These are phyloP conservation scores for Rhagophthalmus giganteus DNA, from an alignment of 2,888 invertebrate genomes.

Conservation along the genomic window DNA sequence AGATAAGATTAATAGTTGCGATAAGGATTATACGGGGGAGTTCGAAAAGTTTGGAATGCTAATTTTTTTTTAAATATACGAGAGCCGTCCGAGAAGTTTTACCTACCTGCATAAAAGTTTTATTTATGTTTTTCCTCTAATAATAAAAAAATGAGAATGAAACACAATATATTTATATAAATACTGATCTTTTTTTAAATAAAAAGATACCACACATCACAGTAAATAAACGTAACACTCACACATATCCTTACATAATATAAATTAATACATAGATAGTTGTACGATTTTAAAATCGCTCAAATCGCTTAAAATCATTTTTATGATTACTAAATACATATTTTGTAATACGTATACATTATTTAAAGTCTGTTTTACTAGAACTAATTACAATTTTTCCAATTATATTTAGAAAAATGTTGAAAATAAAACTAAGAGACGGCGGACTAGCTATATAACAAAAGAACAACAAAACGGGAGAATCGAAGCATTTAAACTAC, in stretches of 20 bases:
- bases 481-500: conserved; percentile 3
- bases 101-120: no score
- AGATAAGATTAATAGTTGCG: no score
- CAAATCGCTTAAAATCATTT: conserved; percentile 45
- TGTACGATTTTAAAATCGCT: conserved; percentile 32
- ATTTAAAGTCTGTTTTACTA: conserved; percentile 29
- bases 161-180: conserved; percentile 36
- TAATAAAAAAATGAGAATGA: conserved; percentile 13
- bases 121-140: no score
- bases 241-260: conserved; percentile 44
- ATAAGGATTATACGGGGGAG: no score
- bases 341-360: conserved; percentile 37
- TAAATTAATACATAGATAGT: conserved; percentile 41
- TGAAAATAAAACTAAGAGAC: conserved; percentile 23
- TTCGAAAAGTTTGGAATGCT: no score
- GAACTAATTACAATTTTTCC: conserved; percentile 26
- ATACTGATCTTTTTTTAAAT: conserved; percentile 42
- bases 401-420: conserved; percentile 21
- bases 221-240: conserved; percentile 49
- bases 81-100: no score
- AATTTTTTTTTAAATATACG: no score
- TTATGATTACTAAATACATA: conserved; percentile 44
- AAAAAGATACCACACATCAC: conserved; percentile 44
- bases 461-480: conserved; percentile 42
- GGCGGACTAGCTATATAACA: conserved; percentile 24